These are phyloP conservation scores for Sebastolobus alascanus DNA, from an alignment of 2,797 vertebrate genomes.

Conservation along the genomic window DNA sequence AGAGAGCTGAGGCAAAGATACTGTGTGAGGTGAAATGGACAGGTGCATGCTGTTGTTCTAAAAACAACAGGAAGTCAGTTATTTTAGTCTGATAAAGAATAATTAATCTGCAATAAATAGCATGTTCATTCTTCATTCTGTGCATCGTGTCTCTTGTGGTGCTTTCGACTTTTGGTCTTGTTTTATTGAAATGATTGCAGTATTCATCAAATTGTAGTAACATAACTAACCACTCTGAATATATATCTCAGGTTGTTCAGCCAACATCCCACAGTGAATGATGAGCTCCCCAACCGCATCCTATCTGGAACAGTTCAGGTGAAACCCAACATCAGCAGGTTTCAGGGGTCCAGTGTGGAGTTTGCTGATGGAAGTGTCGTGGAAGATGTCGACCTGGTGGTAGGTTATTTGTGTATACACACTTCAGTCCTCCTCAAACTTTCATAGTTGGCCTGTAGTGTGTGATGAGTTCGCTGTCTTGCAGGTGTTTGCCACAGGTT, in stretches of 20 bases:
- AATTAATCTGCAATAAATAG: not conserved
- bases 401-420: constrained; percentile 42
- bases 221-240: not conserved
- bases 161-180: not conserved
- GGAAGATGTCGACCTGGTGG: constrained; percentile 85
- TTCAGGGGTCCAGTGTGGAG: constrained; percentile 82
- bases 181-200: not conserved
- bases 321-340: constrained; percentile 83
- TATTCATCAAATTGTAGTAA: not conserved
- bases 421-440: too few species aligned
- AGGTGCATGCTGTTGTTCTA: not conserved
- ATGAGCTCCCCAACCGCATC: constrained; percentile 88
- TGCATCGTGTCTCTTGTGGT: not conserved
- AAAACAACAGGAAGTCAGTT: not conserved
- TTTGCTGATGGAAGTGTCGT: constrained; percentile 86
- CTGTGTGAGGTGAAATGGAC: not conserved
- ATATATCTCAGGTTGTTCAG: constrained; percentile 76
- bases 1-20: not conserved
- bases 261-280: constrained; percentile 85
- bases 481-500: constrained; percentile 88
- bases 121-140: not conserved
- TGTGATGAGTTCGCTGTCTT: not conserved
- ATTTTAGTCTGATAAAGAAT: too few species aligned
- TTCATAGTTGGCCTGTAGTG: too few species aligned
- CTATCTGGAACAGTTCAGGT: constrained; percentile 84